Percentiles rank a stretch among this genome's conserved stretches.
Conservation (phyloP, 2,888 invertebrate genomes). For the Catocala fraxini region DNA sequence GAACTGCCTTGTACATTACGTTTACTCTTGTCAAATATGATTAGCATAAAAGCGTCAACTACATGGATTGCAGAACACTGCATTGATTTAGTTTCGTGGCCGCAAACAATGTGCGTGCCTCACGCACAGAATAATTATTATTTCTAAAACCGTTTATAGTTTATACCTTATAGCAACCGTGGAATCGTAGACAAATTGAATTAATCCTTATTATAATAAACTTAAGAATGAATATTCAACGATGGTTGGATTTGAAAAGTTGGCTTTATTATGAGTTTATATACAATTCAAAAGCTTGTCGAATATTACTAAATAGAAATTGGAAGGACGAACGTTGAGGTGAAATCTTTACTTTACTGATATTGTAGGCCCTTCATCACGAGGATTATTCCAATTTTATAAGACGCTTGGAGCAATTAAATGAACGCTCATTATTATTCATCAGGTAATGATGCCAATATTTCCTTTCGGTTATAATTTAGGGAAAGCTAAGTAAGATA, state of each 20-base stretch:
- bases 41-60: slow-evolving; percentile 37
- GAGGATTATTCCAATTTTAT: neutral
- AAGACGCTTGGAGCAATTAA: too few relatives aligned
- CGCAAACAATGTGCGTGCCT: slow-evolving; percentile 62
- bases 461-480: too few relatives aligned
- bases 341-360: slow-evolving; percentile 2
- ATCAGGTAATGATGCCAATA: too few relatives aligned
- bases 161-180: slow-evolving; percentile 1
- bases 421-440: too few relatives aligned
- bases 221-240: slow-evolving; percentile 30
- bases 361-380: neutral
- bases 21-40: slow-evolving; percentile 34
- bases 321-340: neutral
- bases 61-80: slow-evolving; percentile 52
- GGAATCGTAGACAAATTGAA: slow-evolving; percentile 27
- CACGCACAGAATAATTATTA: slow-evolving; percentile 66
- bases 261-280: slow-evolving; percentile 18
- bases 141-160: slow-evolving; percentile 37
- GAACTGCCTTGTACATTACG: slow-evolving; percentile 1
- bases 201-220: slow-evolving; percentile 26
- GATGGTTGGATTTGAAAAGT: slow-evolving; percentile 8
- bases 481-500: too few relatives aligned
- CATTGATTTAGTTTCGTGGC: slow-evolving; percentile 62
- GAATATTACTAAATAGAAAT: slow-evolving; percentile 9
- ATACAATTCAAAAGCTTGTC: slow-evolving; percentile 22